A percentile compares a stretch with the other conserved stretches of the same genome.
phyloP scores from a whole-genome alignment of 2,113 vertebrate genomes.

The Heliornis fulica region DNA sequence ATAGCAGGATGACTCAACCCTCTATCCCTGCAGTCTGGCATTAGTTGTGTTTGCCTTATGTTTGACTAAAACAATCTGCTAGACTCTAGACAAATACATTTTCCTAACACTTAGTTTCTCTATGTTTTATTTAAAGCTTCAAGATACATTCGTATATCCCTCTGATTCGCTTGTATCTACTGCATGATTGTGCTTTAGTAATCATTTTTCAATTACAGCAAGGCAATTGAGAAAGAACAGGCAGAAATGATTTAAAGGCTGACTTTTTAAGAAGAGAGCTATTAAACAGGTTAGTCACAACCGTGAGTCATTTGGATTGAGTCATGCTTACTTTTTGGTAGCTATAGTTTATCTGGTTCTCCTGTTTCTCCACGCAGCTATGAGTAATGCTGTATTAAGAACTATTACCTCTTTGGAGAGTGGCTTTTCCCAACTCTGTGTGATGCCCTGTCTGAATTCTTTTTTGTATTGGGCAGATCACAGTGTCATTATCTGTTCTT shows the following conservation, averaged over 20 bases:
- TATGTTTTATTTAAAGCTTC: not conserved
- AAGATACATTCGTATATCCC: not conserved
- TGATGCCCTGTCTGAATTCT: not conserved
- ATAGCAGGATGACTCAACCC: not conserved
- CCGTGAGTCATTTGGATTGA: constrained; percentile 22
- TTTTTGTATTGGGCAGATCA: not conserved
- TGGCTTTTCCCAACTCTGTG: not conserved
- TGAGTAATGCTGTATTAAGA: not conserved
- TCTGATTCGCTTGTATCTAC: not conserved
- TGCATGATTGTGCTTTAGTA: not conserved
- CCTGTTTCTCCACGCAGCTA: not conserved
- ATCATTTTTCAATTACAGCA: not conserved
- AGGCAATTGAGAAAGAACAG: not conserved
- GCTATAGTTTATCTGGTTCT: not conserved
- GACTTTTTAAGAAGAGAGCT: not conserved
- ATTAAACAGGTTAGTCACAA: constrained; percentile 46
- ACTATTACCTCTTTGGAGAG: not conserved
- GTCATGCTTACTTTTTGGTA: constrained; percentile 2
- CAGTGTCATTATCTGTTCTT: not conserved
- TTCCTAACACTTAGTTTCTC: not conserved
- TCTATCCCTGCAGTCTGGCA: not conserved
- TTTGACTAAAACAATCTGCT: not conserved
- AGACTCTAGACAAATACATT: not conserved
- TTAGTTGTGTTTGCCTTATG: not conserved
- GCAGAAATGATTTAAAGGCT: not conserved